phyloP scores from a whole-genome alignment of 1,140 invertebrate species.

The Atopsyche davidsoni region DNA sequence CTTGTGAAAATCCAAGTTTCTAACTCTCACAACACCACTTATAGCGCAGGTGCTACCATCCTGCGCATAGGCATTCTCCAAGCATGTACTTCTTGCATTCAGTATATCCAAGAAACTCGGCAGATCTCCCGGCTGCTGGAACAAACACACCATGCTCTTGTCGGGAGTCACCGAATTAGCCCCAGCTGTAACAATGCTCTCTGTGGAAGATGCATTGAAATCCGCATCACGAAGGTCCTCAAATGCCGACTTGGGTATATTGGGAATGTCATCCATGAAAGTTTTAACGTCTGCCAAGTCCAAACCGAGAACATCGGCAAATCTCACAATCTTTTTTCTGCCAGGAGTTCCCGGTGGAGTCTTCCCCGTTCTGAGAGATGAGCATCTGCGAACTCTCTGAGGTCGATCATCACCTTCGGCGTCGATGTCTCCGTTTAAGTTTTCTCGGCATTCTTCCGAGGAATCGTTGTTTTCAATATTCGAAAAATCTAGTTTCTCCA shows the following conservation, averaged over 20 bases:
- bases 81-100: constrained; percentile 63
- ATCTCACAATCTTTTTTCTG: constrained; percentile 89
- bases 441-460: constrained; percentile 13
- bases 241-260: constrained; percentile 79
- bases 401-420: constrained; percentile 46
- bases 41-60: constrained; percentile 68
- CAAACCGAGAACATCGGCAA: constrained; percentile 88
- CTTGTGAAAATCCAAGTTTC: constrained; percentile 90
- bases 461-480: constrained; percentile 9
- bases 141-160: constrained; percentile 63
- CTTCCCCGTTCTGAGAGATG: constrained; percentile 85
- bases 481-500: constrained; percentile 15
- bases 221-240: constrained; percentile 61
- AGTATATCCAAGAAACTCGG: constrained; percentile 74
- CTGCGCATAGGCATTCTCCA: constrained; percentile 77
- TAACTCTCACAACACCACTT: constrained; percentile 78
- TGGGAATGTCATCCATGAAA: constrained; percentile 83
- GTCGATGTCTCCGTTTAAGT: constrained; percentile 11
- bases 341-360: constrained; percentile 84
- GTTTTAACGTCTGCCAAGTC: constrained; percentile 88
- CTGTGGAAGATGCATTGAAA: constrained; percentile 31
- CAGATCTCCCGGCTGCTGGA: constrained; percentile 72
- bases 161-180: constrained; percentile 39
- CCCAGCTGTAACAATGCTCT: constrained; percentile 40
- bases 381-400: constrained; percentile 66